Percentiles rank a stretch among this genome's conserved stretches.
phyloP scores from a whole-genome alignment of 2,888 invertebrate species.

The Nezara viridula region DNA sequence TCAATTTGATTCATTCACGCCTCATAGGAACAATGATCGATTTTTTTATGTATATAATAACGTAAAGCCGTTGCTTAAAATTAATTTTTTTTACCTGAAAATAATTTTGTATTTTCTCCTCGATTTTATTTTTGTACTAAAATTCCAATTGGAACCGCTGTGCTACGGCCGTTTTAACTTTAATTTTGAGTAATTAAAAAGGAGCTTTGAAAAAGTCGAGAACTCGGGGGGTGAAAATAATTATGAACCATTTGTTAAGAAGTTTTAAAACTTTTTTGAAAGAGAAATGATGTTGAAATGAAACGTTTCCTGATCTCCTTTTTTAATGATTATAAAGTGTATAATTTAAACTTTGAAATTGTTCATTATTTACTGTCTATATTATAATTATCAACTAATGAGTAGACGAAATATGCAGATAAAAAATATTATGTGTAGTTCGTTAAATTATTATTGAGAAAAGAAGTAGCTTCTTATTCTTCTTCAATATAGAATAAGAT shows the following conservation, averaged over 20 bases:
- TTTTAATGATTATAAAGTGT: neutral
- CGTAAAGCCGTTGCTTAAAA: neutral
- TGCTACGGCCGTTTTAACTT: neutral
- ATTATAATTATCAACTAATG: neutral
- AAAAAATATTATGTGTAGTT: no score
- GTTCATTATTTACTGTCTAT: neutral
- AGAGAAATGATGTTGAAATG: neutral
- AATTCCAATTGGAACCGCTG: neutral
- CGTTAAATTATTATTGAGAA: no score
- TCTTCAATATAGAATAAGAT: no score
- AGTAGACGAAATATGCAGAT: no score
- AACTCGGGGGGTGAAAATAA: neutral
- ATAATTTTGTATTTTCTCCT: neutral
- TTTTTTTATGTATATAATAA: neutral
- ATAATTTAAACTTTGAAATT: neutral
- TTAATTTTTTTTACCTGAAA: neutral
- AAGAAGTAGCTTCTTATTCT: no score
- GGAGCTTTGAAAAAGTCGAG: neutral
- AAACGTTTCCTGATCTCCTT: neutral
- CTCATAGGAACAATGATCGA: no score
- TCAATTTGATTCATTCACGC: no score
- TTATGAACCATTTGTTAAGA: conserved; percentile 38
- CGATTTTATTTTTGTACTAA: neutral
- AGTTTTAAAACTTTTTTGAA: conserved; percentile 34
- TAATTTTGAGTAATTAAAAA: conserved; percentile 14